A percentile compares a stretch with the other conserved stretches of the same genome.
These are phyloP conservation scores for Parnassius orleans DNA, from an alignment of 2,888 invertebrate genomes.

Conservation along the genomic window DNA sequence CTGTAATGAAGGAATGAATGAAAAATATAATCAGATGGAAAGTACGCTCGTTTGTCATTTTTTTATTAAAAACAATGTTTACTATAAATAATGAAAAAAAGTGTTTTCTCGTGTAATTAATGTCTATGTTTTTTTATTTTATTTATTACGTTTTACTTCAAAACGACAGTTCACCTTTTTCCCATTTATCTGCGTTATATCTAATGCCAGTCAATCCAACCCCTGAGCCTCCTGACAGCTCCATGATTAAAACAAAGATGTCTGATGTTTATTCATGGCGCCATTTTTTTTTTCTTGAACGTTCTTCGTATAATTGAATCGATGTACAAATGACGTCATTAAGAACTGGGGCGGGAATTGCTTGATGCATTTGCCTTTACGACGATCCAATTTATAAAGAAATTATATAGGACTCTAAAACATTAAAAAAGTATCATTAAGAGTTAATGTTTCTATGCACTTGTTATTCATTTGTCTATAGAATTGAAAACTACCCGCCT, in stretches of 20 bases:
- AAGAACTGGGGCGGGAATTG: conserved; percentile 7
- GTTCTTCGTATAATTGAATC: conserved; percentile 20
- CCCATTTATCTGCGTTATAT: conserved; percentile 17
- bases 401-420: conserved; percentile 7
- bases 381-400: conserved; percentile 10
- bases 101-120: neutral
- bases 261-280: conserved; percentile 21
- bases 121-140: neutral
- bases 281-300: conserved; percentile 20
- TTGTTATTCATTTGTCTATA: too few species aligned
- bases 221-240: conserved; percentile 27
- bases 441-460: too few species aligned
- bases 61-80: too few species aligned
- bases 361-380: conserved; percentile 13
- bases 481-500: too few species aligned
- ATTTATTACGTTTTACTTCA: neutral
- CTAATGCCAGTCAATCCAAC: conserved; percentile 18
- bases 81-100: neutral
- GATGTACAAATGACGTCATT: conserved; percentile 24
- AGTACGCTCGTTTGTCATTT: too few species aligned
- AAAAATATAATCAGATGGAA: too few species aligned
- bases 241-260: conserved; percentile 32
- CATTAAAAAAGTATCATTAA: too few species aligned
- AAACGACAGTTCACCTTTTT: neutral
- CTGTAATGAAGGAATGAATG: too few species aligned